A percentile compares a stretch with the other conserved stretches of the same genome.
These are phyloP conservation scores for Eubasilissa regina DNA, from an alignment of 1,140 invertebrate genomes.

Conservation along the genomic window DNA sequence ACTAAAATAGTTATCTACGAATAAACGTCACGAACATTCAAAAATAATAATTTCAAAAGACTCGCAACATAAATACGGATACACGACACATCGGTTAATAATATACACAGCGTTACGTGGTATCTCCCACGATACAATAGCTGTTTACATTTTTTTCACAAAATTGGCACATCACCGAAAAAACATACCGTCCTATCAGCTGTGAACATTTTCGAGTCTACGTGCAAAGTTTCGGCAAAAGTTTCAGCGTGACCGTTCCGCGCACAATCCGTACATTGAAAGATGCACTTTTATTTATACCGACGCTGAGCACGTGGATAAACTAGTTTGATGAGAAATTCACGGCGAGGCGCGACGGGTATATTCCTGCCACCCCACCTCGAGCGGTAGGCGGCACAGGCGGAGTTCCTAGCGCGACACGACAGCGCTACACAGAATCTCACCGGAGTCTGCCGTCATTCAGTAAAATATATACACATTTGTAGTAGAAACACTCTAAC, in stretches of 20 bases:
- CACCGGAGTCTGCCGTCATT: constrained; percentile 18
- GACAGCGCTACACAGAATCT: constrained; percentile 23
- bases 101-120: background rate
- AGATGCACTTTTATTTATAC: constrained; percentile 32
- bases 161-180: constrained; percentile 22
- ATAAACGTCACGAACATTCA: too few relatives aligned
- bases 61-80: too few relatives aligned
- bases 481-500: constrained; percentile 14
- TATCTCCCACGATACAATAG: background rate
- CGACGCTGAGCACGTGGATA: background rate
- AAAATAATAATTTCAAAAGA: too few relatives aligned
- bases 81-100: background rate
- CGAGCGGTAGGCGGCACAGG: background rate
- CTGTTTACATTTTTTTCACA: constrained; percentile 32
- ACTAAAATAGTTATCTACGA: too few relatives aligned
- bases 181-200: background rate
- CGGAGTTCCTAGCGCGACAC: background rate
- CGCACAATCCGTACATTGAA: background rate
- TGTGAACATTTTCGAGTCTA: background rate
- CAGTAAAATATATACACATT: constrained; percentile 21
- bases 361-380: background rate
- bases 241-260: constrained; percentile 2
- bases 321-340: constrained; percentile 18
- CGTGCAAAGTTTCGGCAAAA: background rate
- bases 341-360: background rate